Evolutionary conservation across 2,113 vertebrate species (phyloP).

Genomic region (Psephotus haematonotus): DNA sequence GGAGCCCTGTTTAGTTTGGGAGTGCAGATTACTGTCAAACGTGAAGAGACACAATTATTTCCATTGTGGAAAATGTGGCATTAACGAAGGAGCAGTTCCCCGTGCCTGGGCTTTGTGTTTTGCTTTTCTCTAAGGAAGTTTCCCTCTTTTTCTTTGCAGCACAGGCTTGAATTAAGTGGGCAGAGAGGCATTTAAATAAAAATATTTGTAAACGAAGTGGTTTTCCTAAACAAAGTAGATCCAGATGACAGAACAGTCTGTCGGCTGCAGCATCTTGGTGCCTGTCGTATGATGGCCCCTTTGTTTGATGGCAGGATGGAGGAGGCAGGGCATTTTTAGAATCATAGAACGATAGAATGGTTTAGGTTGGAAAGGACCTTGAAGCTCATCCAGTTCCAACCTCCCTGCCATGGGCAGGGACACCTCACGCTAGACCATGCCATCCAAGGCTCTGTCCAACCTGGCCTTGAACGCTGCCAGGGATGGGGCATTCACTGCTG

Average conservation of each 20-base stretch:
- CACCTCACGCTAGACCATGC: not conserved
- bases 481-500: not conserved
- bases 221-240: constrained; percentile 67
- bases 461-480: not conserved
- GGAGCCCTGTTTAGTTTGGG: constrained; percentile 7
- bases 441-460: not conserved
- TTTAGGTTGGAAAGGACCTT: not conserved
- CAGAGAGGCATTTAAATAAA: constrained; percentile 37
- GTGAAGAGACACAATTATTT: not conserved
- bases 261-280: not conserved
- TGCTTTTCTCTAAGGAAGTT: constrained; percentile 27
- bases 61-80: constrained; percentile 51
- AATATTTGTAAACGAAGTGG: constrained; percentile 70
- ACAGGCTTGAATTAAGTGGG: constrained; percentile 38
- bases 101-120: not conserved
- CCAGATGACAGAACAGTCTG: constrained; percentile 55
- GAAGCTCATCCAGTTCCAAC: not conserved
- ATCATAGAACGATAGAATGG: not conserved
- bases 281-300: not conserved
- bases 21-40: constrained; percentile 5
- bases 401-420: not conserved
- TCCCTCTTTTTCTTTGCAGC: constrained; percentile 2
- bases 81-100: not conserved
- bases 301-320: accelerated
- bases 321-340: not conserved